Evolutionary conservation across 92 coral and sea anemone genomes (phyloP), one percentile per base, ranked within the genome.

Genomic region (Heliopora coerulea): DNA sequence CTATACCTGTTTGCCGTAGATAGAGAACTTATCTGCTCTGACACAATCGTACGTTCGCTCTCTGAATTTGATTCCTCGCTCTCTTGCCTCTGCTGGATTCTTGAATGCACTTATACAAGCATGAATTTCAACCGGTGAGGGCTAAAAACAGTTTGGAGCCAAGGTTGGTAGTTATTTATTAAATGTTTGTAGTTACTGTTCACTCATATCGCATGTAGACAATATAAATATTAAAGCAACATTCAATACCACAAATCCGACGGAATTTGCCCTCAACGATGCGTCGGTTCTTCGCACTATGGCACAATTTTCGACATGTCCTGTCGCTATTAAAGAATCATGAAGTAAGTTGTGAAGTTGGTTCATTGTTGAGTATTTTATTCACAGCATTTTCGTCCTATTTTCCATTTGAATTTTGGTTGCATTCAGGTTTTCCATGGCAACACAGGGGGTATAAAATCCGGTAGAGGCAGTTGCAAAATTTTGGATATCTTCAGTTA

Each of bases 261-360:
- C 89, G 3, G 98, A 85, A 67, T 89, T 87, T 2, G 98, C 96
- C 18, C 98, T 85, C 30, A 93, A 87, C 18, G 98, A 87, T 0
- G 88, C 87, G 74, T 93, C 98, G 30, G 85, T 90, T 67, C 98
- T 84, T 32, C 98, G 84, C 59, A 93, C 87, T 20, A 93, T 84
- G 9, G 96, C 98, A 63, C 98, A 93, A 60, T 90, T 88, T 61
- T 93, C 84, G 19, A 93, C 86, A 68, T 93, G 98, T 0, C 96
- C 98, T 3, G 98, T 93, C 24, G 98, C 98, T 24, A 93, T 87
- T 30, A 93, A 82, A 21, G 98, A 93, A 56, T 93, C 98, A 72
- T 93, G 98, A 13, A 93, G 84, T 34, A 93, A 74, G 59, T 91
- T 93, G 65, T 87, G 93, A 12, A 93, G 88, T 62, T 93, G 98